Conservation (phyloP, 1,140 invertebrate species). For the Temnothorax nylanderi region DNA sequence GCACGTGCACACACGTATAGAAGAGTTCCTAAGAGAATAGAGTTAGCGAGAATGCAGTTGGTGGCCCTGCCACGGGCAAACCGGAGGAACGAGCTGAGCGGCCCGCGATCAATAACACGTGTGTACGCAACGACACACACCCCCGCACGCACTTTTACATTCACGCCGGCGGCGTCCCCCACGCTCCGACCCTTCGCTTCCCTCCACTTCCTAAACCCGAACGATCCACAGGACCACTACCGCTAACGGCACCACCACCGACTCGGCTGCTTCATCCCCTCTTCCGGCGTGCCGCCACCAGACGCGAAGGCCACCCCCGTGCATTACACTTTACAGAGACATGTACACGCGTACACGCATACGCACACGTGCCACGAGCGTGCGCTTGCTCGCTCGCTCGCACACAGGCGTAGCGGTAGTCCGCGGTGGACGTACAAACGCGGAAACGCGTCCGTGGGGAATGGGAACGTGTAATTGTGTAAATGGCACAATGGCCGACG, state of each 20-base stretch:
- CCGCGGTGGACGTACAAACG: conserved; percentile 69
- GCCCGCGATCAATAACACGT: conserved; percentile 83
- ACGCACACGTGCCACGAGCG: conserved; percentile 18
- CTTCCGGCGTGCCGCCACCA: conserved; percentile 51
- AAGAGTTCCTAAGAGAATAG: conserved; percentile 76
- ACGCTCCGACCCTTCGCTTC: conserved; percentile 7
- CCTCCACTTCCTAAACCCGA: conserved; percentile 44
- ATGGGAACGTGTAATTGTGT: conserved; percentile 82
- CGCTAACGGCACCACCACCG: conserved; percentile 52
- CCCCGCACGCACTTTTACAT: conserved; percentile 77
- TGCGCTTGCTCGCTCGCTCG: background rate
- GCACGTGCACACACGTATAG: background rate
- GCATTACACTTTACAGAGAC: conserved; percentile 49
- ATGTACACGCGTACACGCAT: background rate
- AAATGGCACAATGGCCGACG: conserved; percentile 82
- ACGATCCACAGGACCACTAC: conserved; percentile 67
- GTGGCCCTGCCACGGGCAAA: conserved; percentile 78
- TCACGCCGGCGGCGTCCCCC: conserved; percentile 51
- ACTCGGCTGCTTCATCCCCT: conserved; percentile 42
- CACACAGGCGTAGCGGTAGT: conserved; percentile 32
- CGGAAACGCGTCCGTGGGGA: conserved; percentile 71
- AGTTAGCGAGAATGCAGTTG: conserved; percentile 82
- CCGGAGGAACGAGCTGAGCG: conserved; percentile 73
- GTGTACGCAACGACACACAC: conserved; percentile 83
- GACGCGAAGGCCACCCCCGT: conserved; percentile 57